Conservation (phyloP, 2,797 vertebrate species). For the Staurois parvus region DNA sequence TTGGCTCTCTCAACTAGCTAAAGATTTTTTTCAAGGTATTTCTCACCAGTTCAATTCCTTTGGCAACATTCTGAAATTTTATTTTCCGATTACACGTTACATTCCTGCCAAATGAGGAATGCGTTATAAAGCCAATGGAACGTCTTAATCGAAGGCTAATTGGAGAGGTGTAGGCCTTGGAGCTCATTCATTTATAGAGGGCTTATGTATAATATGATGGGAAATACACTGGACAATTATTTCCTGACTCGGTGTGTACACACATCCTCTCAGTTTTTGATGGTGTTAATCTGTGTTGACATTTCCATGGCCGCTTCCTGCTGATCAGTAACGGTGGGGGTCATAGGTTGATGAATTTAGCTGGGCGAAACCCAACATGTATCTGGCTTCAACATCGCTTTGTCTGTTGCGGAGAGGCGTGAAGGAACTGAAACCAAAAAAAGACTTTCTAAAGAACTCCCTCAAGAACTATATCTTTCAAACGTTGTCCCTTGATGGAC, state of each 20-base stretch:
- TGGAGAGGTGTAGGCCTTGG: not conserved
- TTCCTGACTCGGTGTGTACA: constrained; percentile 12
- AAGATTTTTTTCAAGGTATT: not conserved
- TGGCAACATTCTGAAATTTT: not conserved
- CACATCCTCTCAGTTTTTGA: not conserved
- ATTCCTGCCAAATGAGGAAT: constrained; percentile 14
- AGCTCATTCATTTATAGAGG: not conserved
- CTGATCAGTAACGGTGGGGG: not conserved
- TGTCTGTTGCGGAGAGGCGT: not conserved
- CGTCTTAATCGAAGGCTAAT: not conserved
- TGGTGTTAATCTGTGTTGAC: not conserved
- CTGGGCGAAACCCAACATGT: not conserved
- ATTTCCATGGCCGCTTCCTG: not conserved
- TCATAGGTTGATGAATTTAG: not conserved
- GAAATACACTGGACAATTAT: not conserved
- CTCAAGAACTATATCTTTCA: too few species aligned
- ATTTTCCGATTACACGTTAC: constrained; percentile 1
- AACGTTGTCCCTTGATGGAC: too few species aligned
- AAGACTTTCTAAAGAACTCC: too few species aligned
- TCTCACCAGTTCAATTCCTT: not conserved
- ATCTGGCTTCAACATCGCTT: not conserved
- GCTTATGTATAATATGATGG: not conserved
- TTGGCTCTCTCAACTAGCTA: not conserved
- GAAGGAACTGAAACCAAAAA: not conserved
- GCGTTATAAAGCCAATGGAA: not conserved